phyloP scores from a whole-genome alignment of 2,888 invertebrate species.

The Epinotia bilunana region DNA sequence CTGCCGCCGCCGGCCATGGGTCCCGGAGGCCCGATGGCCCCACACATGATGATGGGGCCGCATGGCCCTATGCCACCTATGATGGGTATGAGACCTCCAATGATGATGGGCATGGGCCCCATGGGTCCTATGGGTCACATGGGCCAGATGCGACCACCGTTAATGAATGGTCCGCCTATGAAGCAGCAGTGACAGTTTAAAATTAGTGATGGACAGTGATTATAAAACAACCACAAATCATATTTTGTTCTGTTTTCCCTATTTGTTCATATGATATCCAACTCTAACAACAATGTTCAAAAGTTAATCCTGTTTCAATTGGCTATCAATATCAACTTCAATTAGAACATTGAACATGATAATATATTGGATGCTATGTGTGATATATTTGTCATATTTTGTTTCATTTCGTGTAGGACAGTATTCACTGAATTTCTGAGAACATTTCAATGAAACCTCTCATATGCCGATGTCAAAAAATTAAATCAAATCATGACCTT shows the following conservation, averaged over 20 bases:
- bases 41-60: constrained; percentile 93
- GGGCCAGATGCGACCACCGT: constrained; percentile 89
- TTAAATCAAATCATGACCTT: too few species aligned
- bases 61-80: constrained; percentile 91
- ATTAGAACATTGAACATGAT: neutral
- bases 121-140: constrained; percentile 88
- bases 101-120: constrained; percentile 86
- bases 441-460: too few species aligned
- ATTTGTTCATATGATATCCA: neutral
- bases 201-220: constrained; percentile 17
- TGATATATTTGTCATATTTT: too few species aligned
- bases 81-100: constrained; percentile 87
- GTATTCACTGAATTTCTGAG: too few species aligned
- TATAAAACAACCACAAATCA: neutral
- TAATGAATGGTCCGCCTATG: constrained; percentile 89
- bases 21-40: constrained; percentile 88
- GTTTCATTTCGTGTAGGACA: too few species aligned
- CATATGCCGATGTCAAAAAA: too few species aligned
- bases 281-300: neutral
- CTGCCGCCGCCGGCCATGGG: constrained; percentile 84
- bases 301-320: neutral
- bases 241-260: neutral
- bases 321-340: neutral
- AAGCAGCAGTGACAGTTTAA: constrained; percentile 69
- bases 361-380: too few species aligned